Evolutionary conservation across 2,888 invertebrate species (phyloP), one percentile per base, ranked within the genome.

Genomic region (Psylliodes chrysocephalus): DNA sequence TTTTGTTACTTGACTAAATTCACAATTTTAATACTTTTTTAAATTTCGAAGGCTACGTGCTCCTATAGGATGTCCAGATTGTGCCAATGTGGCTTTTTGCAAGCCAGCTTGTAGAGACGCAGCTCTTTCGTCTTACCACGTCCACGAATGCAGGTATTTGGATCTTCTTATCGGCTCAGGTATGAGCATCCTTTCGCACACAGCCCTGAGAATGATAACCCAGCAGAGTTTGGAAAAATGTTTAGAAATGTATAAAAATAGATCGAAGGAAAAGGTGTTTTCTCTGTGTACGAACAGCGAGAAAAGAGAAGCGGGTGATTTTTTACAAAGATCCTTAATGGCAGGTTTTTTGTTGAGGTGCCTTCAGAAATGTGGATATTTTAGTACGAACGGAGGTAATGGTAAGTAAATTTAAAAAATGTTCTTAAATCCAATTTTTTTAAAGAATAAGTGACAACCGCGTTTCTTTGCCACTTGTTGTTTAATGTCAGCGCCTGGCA

Each of bases 41-140:
- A 51, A 12, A 7, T 12, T 77, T 17, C n/a, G n/a, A 78, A 88
- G 90, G 66, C 75, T 90, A 46, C 82, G 85, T 63, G 87, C 90
- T 0, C 90, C 93, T 0, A 82, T 92, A 4, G 89, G 90, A 69
- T 94, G 94, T 73, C 83, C 88, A 0, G 86, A 86, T 8, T 94
- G 94, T 78, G 89, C 91, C 0, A 90, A 89, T 40, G 87, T 94
- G 0, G 93, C 91, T 0, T 94, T 93, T 81, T 94, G 94, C 78
- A 86, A 87, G 0, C 74, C 84, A 0, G 81, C 84, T 54, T 94
- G 94, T 78, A 85, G 89, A 69, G 88, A 90, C 38, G 78, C 79
- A 1, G 92, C 92, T 0, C 73, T 88, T 0, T 78, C 84, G 1
- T 85, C 87, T 0, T 94, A 93, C 77, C 94, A 94, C 79, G 82